Evolutionary conservation across 2,113 vertebrate genomes (phyloP).

Genomic region (Melanerpes aurifrons): DNA sequence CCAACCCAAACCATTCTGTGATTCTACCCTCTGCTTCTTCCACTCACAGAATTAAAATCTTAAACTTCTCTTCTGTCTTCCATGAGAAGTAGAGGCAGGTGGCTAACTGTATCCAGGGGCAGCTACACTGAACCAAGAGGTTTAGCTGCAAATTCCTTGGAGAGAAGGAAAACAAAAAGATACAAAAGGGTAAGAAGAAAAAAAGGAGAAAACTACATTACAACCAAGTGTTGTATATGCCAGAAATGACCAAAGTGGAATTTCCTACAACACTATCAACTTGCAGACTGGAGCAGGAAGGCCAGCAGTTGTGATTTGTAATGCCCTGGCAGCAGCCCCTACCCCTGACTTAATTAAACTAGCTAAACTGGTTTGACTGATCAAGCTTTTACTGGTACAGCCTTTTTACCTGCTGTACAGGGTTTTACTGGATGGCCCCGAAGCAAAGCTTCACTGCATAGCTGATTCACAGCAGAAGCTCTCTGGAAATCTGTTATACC

Average conservation of each 20-base stretch:
- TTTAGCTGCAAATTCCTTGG: neutral
- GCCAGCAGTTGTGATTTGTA: neutral
- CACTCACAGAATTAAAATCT: neutral
- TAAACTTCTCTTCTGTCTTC: neutral
- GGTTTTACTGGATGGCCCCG: neutral
- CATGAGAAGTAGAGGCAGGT: neutral
- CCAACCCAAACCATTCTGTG: no score
- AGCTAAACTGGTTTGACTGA: neutral
- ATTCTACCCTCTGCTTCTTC: neutral
- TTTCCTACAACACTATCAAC: neutral
- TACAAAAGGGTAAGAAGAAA: neutral
- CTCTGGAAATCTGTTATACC: neutral
- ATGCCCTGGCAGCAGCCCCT: neutral
- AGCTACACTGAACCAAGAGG: neutral
- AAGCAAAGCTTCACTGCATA: neutral
- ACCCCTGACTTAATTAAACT: neutral
- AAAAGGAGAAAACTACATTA: neutral
- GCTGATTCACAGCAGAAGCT: neutral
- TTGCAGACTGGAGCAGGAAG: neutral
- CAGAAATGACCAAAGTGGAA: neutral
- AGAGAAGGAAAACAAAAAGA: neutral
- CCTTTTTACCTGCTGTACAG: neutral
- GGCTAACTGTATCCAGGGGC: neutral
- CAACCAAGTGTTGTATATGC: neutral
- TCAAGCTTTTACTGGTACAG: neutral